phyloP scores from a whole-genome alignment of 2,888 invertebrate species.

The Drosophila algonquin region DNA sequence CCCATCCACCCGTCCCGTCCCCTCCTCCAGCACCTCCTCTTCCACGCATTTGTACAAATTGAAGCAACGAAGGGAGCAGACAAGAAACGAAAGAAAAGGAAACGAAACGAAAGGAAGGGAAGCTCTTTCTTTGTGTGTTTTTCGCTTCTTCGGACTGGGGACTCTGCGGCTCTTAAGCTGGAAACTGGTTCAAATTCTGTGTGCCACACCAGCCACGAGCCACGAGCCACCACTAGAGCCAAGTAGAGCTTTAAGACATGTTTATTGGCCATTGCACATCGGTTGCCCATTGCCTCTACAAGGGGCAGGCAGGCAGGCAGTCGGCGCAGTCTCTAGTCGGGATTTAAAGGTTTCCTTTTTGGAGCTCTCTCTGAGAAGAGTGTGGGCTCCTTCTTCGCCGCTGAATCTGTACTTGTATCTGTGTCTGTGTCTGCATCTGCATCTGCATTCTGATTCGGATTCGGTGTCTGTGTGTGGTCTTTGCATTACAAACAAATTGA shows the following conservation, averaged over 20 bases:
- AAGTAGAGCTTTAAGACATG: slow-evolving; percentile 65
- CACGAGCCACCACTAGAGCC: neutral
- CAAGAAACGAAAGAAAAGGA: neutral
- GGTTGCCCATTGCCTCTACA: slow-evolving; percentile 3
- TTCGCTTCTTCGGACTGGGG: neutral
- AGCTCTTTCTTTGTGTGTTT: neutral
- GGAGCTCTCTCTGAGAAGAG: slow-evolving; percentile 4
- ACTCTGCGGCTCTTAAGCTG: slow-evolving; percentile 8
- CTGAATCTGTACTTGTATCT: neutral
- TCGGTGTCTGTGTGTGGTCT: neutral
- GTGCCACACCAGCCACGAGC: slow-evolving; percentile 4
- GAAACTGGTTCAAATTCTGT: slow-evolving; percentile 59
- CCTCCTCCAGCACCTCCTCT: neutral
- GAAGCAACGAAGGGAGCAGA: slow-evolving; percentile 23
- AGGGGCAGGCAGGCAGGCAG: slow-evolving; percentile 9
- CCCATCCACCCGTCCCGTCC: neutral
- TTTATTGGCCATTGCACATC: slow-evolving; percentile 62
- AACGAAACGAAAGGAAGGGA: neutral
- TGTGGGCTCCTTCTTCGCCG: slow-evolving; percentile 27
- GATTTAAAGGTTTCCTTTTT: slow-evolving; percentile 28
- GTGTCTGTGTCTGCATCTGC: neutral
- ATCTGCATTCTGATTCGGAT: neutral
- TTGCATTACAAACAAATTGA: neutral
- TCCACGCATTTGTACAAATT: slow-evolving; percentile 74
- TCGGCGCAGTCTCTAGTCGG: neutral